phyloP scores from a whole-genome alignment of 1,140 invertebrate genomes.

The Lasioglossum albipes region DNA sequence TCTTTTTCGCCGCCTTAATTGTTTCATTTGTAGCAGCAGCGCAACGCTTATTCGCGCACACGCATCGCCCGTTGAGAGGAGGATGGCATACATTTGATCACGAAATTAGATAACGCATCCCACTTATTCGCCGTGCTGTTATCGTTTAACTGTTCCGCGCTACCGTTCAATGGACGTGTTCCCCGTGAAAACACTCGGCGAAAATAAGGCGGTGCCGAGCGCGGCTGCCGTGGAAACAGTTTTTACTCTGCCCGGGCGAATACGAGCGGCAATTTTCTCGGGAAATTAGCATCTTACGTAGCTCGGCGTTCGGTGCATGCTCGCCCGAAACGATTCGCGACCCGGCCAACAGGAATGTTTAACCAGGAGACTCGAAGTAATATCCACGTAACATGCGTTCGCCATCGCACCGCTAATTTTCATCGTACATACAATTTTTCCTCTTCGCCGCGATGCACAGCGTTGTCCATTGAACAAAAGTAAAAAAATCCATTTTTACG shows the following conservation, averaged over 20 bases:
- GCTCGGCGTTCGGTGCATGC: background rate
- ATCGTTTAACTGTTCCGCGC: background rate
- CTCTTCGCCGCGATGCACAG: background rate
- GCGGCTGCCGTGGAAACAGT: background rate
- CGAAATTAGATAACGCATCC: background rate
- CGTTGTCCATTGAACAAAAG: no score
- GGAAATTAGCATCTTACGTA: conserved; percentile 16
- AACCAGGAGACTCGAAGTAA: background rate
- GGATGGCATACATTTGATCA: background rate
- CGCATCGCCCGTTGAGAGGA: background rate
- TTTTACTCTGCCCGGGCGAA: background rate
- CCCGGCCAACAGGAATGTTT: background rate
- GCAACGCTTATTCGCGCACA: background rate
- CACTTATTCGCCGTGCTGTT: background rate
- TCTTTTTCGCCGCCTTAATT: no score
- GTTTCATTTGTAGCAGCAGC: no score
- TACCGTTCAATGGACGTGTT: background rate
- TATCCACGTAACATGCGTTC: conserved; percentile 14
- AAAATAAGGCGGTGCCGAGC: background rate
- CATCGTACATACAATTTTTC: background rate
- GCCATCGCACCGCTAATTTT: background rate
- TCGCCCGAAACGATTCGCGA: background rate
- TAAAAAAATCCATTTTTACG: background rate
- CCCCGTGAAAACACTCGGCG: background rate
- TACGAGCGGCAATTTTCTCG: conserved; percentile 9